These are phyloP conservation scores for Elysia chlorotica DNA, from an alignment of 1,140 invertebrate species.

Conservation along the genomic window DNA sequence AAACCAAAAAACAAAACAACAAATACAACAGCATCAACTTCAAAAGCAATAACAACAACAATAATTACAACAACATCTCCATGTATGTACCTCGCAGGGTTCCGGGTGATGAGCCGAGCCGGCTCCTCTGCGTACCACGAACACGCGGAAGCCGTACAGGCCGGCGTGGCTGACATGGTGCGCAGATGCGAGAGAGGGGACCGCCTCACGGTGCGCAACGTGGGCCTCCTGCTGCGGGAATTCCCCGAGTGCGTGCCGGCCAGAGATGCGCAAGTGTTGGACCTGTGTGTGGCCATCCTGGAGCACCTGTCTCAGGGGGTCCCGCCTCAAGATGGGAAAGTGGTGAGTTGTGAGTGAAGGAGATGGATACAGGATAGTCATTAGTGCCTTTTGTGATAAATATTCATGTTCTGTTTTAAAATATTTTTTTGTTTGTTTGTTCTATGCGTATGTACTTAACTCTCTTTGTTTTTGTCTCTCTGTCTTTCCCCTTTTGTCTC, in stretches of 20 bases:
- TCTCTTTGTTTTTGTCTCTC: no score
- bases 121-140: neutral
- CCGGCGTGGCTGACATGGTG: neutral
- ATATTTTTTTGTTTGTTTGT: no score
- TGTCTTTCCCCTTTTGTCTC: neutral
- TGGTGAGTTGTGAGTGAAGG: neutral
- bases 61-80: no score
- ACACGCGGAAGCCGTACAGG: neutral
- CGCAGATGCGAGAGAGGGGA: neutral
- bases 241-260: slow-evolving; percentile 10
- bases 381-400: no score
- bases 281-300: slow-evolving; percentile 6
- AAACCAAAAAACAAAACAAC: no score
- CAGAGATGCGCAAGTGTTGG: neutral
- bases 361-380: no score
- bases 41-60: no score
- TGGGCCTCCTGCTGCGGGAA: neutral
- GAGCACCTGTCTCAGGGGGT: neutral
- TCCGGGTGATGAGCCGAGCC: slow-evolving; percentile 6
- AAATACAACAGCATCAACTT: no score
- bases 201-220: slow-evolving; percentile 1
- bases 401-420: no score
- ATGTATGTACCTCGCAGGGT: slow-evolving; percentile 30
- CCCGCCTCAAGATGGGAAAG: neutral
- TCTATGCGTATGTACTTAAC: no score